Evolutionary conservation across 2,113 vertebrate species (phyloP), one percentile per base, ranked within the genome.

Genomic region (Dasyornis broadbenti): DNA sequence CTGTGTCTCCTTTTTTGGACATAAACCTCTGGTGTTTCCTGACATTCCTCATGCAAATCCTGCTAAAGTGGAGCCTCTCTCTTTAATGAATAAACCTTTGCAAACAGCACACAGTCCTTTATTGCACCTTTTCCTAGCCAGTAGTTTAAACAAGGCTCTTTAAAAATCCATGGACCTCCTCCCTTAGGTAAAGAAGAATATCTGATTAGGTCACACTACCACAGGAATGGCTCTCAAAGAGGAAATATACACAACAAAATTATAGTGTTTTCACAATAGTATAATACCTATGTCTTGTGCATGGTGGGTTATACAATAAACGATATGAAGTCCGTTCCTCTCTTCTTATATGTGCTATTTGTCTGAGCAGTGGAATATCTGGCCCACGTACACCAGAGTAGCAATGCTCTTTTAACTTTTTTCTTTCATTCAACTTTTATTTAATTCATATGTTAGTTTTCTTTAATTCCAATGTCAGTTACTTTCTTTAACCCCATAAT

Each of bases 11-110:
- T n/a, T n/a, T n/a, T n/a, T n/a, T n/a, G n/a, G n/a, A n/a, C n/a
- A n/a, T n/a, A n/a, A n/a, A n/a, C n/a, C n/a, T n/a, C n/a, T n/a
- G n/a, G n/a, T n/a, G n/a, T n/a, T n/a, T n/a, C n/a, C n/a, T n/a
- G n/a, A n/a, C n/a, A n/a, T n/a, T n/a, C n/a, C 9, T 78, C 13
- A 7, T 39, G 35, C 27, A 90, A 78, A 72, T 88, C 65, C 23
- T 33, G 35, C 53, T 81, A 44, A 57, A 84, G 69, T 50, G 69
- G 40, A 72, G 42, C 23, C 60, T 81, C 71, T 63, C 20, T 30
- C 63, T 66, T 86, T 81, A 90, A 86, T 70, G 66, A 93, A 35
- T 33, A 77, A 42, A 33, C 21, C 59, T 76, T 81, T 85, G 40
- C n/a, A 90, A 90, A 65, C 5, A 13, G 33, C 89, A 94, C 24